Base-by-base conservation (phyloP, 1,140 invertebrate species). In the Xylocopa sonorina region DNA sequence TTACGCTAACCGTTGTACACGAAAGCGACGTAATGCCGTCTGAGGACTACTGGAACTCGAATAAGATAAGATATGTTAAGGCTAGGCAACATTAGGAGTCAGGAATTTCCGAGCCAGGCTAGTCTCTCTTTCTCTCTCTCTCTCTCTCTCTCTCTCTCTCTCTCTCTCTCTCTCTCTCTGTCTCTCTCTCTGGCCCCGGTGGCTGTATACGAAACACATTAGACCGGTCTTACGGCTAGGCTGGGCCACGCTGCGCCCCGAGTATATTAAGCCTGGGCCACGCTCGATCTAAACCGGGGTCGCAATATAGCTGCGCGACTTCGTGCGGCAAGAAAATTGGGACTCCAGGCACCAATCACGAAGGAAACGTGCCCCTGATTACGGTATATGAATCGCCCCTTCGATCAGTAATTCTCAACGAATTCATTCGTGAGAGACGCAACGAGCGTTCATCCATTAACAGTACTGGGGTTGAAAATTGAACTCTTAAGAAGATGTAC, bases 221-320 rank as follows among this genome's bases (percentile, higher is more conserved):
- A 50, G n/a, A 21, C 34, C 51, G 29, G 29, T 51, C 21, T 51
- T 51, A 34, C 64, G 9, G 16, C 64, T 27, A 24, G 29, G 14
- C 14, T 48, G 43, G 24, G 46, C 41, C n/a, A 50, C 27, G 29
- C 0, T 34, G 6, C 29, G 24, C 24, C 24, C 18, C 68, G 12
- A n/a, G 51, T 71, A 57, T 57, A 57, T 71, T 71, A 71, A 71
- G 57, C 68, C 51, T 14, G 51, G 34, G 10, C 38, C 27, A 57
- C 16, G 51, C 51, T 67, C 27, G 3, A 24, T 67, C 64, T 71
- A 57, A 71, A 71, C 51, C 43, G 27, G 29, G 50, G 68, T 43
- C 29, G 43, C 51, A n/a, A 16, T 43, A 21, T 32, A 16, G 34
- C 2, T 9, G 41, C 24, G 7, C 29, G 32, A 57, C 55, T 57